These are phyloP conservation scores for Cylas formicarius DNA, from an alignment of 1,140 invertebrate species.

Conservation along the genomic window DNA sequence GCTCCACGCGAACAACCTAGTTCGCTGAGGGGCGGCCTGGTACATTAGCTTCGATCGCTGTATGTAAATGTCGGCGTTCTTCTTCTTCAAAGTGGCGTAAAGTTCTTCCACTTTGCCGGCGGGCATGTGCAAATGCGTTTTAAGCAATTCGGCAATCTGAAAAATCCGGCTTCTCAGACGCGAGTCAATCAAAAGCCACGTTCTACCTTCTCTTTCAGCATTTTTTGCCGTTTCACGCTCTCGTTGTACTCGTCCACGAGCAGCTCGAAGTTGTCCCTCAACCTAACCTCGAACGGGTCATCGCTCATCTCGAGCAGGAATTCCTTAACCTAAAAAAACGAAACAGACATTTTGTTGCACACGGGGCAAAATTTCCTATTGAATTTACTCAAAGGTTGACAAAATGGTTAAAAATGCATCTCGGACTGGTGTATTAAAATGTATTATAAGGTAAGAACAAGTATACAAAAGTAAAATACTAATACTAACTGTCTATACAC, in stretches of 20 bases:
- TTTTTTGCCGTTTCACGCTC: slow-evolving; percentile 81
- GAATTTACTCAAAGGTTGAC: no score
- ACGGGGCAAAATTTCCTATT: not conserved
- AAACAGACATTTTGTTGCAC: slow-evolving; percentile 9
- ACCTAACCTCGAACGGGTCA: slow-evolving; percentile 95
- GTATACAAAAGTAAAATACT: not conserved
- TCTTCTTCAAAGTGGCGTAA: slow-evolving; percentile 74
- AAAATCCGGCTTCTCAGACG: slow-evolving; percentile 10
- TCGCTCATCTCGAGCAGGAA: slow-evolving; percentile 88
- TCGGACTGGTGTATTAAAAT: not conserved
- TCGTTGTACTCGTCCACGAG: slow-evolving; percentile 95
- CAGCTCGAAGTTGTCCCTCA: slow-evolving; percentile 93
- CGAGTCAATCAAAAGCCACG: slow-evolving; percentile 1
- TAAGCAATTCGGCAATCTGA: slow-evolving; percentile 62
- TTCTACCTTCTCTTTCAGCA: slow-evolving; percentile 80
- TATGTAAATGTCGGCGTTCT: slow-evolving; percentile 93
- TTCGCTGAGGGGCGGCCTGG: slow-evolving; percentile 60
- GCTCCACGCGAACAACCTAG: slow-evolving; percentile 72
- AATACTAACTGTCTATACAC: no score
- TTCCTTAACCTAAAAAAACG: slow-evolving; percentile 58
- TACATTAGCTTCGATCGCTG: slow-evolving; percentile 81
- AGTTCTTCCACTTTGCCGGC: slow-evolving; percentile 84
- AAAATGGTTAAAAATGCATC: not conserved
- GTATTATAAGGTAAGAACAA: no score
- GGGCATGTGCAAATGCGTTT: slow-evolving; percentile 74